Conservation (phyloP, 2,888 invertebrate genomes). For the Agrypnus murinus region DNA sequence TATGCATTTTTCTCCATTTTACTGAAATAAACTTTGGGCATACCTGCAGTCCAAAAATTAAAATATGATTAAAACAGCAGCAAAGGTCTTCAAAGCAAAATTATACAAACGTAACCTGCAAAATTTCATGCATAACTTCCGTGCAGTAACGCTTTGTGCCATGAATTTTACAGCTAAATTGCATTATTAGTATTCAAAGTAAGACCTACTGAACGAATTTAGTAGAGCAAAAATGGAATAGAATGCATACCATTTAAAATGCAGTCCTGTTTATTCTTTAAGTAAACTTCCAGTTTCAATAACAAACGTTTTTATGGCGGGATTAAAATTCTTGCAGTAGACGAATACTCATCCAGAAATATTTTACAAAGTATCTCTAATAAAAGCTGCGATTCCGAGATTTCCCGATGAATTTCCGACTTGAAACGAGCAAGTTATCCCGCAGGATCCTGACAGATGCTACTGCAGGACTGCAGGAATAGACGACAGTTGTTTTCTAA, state of each 20-base stretch:
- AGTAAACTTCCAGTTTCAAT: neutral
- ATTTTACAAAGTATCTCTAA: constrained; percentile 45
- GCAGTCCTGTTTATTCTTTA: neutral
- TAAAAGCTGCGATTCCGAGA: constrained; percentile 46
- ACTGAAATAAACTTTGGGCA: no score
- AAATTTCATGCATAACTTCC: no score
- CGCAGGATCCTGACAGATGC: constrained; percentile 53
- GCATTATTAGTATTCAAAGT: constrained; percentile 15
- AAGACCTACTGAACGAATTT: neutral
- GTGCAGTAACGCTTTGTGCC: no score
- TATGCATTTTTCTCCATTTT: no score
- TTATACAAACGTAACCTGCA: no score
- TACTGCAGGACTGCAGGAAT: constrained; percentile 52
- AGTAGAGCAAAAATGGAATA: neutral
- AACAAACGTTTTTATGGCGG: neutral
- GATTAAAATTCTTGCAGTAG: constrained; percentile 16
- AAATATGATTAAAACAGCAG: no score
- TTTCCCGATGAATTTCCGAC: constrained; percentile 40
- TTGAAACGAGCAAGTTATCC: constrained; percentile 44
- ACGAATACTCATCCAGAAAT: constrained; percentile 29
- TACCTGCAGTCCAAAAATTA: no score
- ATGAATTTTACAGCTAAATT: constrained; percentile 11
- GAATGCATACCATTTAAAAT: constrained; percentile 6
- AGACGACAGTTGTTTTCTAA: constrained; percentile 47
- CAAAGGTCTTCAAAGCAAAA: no score